A percentile compares a stretch with the other conserved stretches of the same genome.
Conservation (phyloP, 2,888 invertebrate species). For the Tigriopus californicus region DNA sequence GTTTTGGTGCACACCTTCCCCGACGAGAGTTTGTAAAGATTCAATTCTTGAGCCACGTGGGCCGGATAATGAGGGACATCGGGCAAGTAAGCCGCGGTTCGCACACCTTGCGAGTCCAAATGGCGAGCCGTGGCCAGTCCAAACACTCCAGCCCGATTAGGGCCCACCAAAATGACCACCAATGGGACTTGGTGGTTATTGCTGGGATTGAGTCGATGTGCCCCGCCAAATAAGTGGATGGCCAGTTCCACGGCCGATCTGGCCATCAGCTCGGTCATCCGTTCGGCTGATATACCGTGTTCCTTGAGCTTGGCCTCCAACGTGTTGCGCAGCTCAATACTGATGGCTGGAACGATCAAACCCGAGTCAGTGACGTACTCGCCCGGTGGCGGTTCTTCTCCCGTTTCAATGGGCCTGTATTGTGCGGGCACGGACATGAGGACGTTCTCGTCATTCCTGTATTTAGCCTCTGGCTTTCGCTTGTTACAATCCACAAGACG, state of each 20-base stretch:
- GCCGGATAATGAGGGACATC: background rate
- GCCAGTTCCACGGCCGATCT: constrained; percentile 67
- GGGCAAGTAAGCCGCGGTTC: background rate
- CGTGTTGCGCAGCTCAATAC: constrained; percentile 41
- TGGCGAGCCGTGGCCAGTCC: constrained; percentile 1
- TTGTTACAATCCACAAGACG: constrained; percentile 31
- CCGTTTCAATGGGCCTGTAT: constrained; percentile 48
- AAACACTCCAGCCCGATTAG: background rate
- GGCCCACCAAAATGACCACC: constrained; percentile 2
- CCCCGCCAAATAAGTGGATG: constrained; percentile 59
- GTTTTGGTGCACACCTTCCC: background rate
- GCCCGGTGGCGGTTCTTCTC: constrained; percentile 35
- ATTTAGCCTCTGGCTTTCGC: constrained; percentile 30
- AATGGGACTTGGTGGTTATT: constrained; percentile 10
- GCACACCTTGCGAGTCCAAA: constrained; percentile 2
- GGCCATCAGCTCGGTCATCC: constrained; percentile 53
- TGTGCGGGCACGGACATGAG: constrained; percentile 43
- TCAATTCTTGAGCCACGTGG: background rate
- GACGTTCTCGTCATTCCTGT: constrained; percentile 68
- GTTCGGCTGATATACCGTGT: constrained; percentile 42
- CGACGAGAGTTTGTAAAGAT: background rate
- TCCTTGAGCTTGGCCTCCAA: constrained; percentile 47
- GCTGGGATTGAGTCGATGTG: constrained; percentile 29
- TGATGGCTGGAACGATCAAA: constrained; percentile 53
- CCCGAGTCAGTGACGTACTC: constrained; percentile 65